Evolutionary conservation across 2,888 invertebrate species (phyloP).

Genomic region (Trypoxylon attenuatum): DNA sequence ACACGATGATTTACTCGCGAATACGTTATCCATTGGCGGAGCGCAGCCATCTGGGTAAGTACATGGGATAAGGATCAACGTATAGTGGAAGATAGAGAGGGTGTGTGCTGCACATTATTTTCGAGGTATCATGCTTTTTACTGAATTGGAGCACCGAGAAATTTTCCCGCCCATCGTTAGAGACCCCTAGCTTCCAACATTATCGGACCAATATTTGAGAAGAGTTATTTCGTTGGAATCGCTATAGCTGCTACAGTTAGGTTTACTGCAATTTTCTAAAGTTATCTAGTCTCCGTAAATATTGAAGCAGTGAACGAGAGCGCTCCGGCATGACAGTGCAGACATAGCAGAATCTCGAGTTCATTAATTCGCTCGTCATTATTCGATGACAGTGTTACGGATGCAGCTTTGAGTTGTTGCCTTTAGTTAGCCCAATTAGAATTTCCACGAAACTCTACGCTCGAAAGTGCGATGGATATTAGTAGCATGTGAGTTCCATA

Average conservation of each 20-base stretch:
- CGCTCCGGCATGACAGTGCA: no score
- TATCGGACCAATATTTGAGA: no score
- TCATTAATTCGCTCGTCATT: conserved; percentile 25
- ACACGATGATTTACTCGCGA: conserved; percentile 9
- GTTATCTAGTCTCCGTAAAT: conserved; percentile 20
- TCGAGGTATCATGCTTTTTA: no score
- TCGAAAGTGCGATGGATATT: neutral
- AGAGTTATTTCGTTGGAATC: no score
- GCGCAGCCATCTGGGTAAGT: conserved; percentile 16
- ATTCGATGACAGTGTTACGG: conserved; percentile 16
- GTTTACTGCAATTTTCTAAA: no score
- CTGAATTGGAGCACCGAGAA: no score
- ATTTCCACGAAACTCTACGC: neutral
- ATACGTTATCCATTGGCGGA: neutral
- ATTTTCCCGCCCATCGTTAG: no score
- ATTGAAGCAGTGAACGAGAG: conserved; percentile 25
- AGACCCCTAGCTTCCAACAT: no score
- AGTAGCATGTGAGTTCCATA: no score
- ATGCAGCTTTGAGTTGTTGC: conserved; percentile 2
- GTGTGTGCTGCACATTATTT: conserved; percentile 3
- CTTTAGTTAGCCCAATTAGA: conserved; percentile 34
- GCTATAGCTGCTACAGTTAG: no score
- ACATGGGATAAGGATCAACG: neutral
- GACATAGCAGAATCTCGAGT: neutral
- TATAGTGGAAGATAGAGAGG: neutral